These are phyloP conservation scores for Picathartes gymnocephalus DNA, from an alignment of 2,113 vertebrate genomes.

Conservation along the genomic window DNA sequence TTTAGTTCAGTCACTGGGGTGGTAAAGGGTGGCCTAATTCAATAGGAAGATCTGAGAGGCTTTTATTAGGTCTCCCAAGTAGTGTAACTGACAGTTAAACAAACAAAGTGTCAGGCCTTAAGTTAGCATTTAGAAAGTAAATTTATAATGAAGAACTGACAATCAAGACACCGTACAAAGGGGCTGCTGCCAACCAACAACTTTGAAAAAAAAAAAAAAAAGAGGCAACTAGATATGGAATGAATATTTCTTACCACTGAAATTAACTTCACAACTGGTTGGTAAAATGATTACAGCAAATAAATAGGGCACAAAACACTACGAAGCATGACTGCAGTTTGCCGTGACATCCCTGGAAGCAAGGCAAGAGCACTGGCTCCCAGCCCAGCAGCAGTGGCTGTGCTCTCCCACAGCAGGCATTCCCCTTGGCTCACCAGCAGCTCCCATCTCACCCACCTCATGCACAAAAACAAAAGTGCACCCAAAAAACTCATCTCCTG, in stretches of 20 bases:
- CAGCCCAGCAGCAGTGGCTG: neutral
- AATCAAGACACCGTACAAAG: slow-evolving; percentile 7
- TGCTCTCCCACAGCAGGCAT: neutral
- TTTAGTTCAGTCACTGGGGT: neutral
- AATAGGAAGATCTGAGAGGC: slow-evolving; percentile 46
- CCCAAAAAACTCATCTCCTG: neutral
- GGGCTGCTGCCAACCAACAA: neutral
- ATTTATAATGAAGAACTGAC: slow-evolving; percentile 60
- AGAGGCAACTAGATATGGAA: neutral
- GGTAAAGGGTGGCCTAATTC: slow-evolving; percentile 55
- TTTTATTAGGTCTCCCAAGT: slow-evolving; percentile 55
- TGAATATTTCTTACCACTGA: neutral
- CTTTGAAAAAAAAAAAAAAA: neutral
- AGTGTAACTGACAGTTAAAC: slow-evolving; percentile 52
- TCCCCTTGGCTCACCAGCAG: neutral
- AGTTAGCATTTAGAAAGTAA: slow-evolving; percentile 59
- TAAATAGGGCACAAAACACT: neutral
- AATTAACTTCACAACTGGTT: slow-evolving; percentile 5
- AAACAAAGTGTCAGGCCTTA: slow-evolving; percentile 56
- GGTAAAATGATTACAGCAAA: neutral
- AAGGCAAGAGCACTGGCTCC: neutral
- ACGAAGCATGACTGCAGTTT: neutral
- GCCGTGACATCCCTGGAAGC: neutral
- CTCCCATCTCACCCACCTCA: neutral
- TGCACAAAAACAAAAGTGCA: neutral